Evolutionary conservation across 2,797 vertebrate species (phyloP), one percentile per base, ranked within the genome.

Genomic region (Channa striata): DNA sequence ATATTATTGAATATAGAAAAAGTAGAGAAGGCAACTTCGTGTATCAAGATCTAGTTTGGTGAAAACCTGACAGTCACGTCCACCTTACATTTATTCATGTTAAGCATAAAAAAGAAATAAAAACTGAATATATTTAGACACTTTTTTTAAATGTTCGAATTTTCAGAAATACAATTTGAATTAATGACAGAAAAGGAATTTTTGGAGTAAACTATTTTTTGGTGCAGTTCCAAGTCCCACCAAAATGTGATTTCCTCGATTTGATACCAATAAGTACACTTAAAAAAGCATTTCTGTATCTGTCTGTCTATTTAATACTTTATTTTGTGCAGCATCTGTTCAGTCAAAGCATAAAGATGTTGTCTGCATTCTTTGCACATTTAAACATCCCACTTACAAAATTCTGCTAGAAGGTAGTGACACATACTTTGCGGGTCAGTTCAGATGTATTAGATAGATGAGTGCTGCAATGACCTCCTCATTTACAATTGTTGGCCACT

Each of bases 121-220:
- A 70, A 63, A 56, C 39, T 8, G 46, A 60, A 58, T 50, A 87
- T 87, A 14, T 72, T 33, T 16, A 42, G 19, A 65, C 47, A 50
- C 13, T 20, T 47, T 5, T 39, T 17, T 52, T 17, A 44, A 40
- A 5, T 42, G 47, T 73, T 78, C 58, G 23, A 62, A 40, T 62
- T 70, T 49, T 19, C 39, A 42, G 68, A 39, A 77, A 58, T 82
- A 63, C 70, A 53, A 30, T 25, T 30, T 65, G 44, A 74, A 80
- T 71, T 82, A 75, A 76, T 80, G 69, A 84, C 80, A 54, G 81
- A 86, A 74, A 30, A 57, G 43, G 46, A 70, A 61, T 72, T 63
- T 44, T 69, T 40, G 68, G 20, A 20, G 47, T 77, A 63, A 75
- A 59, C 51, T 39, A 16, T 57, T 72, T 19, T 69, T 58, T 68